Base-by-base conservation (phyloP, 2,113 vertebrate species). In the Brienomyrus brachyistius region DNA sequence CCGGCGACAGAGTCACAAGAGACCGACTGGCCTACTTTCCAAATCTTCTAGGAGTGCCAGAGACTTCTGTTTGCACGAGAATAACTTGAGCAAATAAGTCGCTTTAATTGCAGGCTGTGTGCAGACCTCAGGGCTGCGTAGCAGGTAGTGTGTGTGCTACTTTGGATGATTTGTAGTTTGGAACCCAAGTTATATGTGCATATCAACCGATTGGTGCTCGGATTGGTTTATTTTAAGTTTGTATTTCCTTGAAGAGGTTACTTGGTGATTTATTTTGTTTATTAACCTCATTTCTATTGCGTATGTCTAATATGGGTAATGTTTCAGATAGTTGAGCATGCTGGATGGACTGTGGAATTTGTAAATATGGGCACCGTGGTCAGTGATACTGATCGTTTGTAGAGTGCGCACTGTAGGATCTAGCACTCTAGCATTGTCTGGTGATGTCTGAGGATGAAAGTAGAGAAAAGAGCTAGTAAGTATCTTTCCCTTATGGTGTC, bases 11-110 rank as follows among this genome's bases (percentile, higher is more conserved):
- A 95, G 93, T 96, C 95, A 95, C 94, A 92, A 90, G 95, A 96
- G 95, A 95, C 95, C 92, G 91, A 89, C 89, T 95, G 95, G 96
- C 96, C 95, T 96, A 96, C 94, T 96, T 96, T 95, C 91, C 90
- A 92, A 90, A 90, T 94, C 94, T 94, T 95, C 91, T 54, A 94
- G 91, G 93, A 95, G 93, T 93, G 93, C 94, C 95, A 94, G 93
- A 92, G 86, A 85, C 91, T 93, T 93, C 91, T 93, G 91, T 95
- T 94, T 93, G 90, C 91, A 91, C 91, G 93, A 92, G 91, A 93
- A 94, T 94, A 89, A 91, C 90, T 91, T 93, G 90, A 92, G 90
- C 95, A 94, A 95, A 95, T 93, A 92, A 91, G 92, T 93, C 91
- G 92, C 94, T 94, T 93, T 93, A 94, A 94, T 93, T 92, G 84